Evolutionary conservation across 2,113 vertebrate genomes (phyloP).

Genomic region (Mixornis gularis): DNA sequence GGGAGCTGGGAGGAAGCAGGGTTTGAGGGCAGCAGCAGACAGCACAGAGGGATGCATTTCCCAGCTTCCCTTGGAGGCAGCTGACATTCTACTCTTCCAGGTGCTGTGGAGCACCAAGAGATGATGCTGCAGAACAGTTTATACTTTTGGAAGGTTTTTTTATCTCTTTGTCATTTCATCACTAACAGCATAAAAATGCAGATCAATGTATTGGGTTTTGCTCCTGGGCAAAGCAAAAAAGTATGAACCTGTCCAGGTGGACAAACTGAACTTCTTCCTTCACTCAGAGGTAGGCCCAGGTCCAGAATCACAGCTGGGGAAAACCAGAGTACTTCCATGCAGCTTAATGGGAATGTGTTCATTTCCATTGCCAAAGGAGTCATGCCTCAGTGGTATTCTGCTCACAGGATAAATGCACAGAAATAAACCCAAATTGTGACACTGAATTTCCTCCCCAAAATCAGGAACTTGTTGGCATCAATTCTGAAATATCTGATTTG

Average conservation of each 20-base stretch:
- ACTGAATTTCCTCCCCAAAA: neutral
- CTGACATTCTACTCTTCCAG: neutral
- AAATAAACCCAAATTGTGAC: neutral
- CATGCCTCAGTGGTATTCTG: neutral
- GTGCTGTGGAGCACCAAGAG: neutral
- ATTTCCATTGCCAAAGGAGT: neutral
- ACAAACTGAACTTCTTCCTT: neutral
- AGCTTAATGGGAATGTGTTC: neutral
- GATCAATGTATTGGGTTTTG: neutral
- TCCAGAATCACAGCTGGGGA: neutral
- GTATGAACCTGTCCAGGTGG: too few species aligned
- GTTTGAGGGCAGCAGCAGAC: neutral
- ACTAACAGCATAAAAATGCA: neutral
- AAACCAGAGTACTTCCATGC: neutral
- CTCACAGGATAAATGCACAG: neutral
- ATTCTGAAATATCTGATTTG: neutral
- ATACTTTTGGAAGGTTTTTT: neutral
- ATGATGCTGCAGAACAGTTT: neutral
- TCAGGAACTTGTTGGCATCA: neutral
- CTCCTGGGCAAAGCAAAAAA: neutral
- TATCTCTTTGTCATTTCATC: neutral
- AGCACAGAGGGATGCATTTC: neutral
- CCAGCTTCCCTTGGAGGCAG: neutral
- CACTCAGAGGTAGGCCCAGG: neutral
- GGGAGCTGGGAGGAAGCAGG: neutral